Conservation (phyloP, 2,888 invertebrate genomes). For the Metallyticus violacea region DNA sequence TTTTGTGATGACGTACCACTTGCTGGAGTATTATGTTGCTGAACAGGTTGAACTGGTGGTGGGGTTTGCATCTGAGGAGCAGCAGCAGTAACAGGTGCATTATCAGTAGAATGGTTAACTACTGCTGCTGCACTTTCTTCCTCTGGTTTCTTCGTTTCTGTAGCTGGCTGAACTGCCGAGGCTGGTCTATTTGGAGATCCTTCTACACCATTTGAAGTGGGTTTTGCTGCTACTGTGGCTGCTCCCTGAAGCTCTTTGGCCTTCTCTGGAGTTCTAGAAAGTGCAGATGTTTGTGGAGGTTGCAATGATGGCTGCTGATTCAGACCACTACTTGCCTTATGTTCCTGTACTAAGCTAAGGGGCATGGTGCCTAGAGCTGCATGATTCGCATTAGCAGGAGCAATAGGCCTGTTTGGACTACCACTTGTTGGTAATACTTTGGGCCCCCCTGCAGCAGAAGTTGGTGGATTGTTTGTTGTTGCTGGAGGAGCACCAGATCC, state of each 20-base stretch:
- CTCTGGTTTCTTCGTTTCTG: slow-evolving; percentile 23
- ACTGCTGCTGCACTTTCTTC: slow-evolving; percentile 15
- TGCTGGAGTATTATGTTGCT: not conserved
- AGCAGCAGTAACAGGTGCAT: not conserved
- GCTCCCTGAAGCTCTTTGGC: slow-evolving; percentile 16
- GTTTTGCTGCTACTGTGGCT: slow-evolving; percentile 15
- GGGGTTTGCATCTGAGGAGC: not conserved
- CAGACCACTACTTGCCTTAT: slow-evolving; percentile 40
- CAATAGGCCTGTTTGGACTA: slow-evolving; percentile 44
- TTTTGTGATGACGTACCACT: not conserved
- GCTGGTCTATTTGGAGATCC: slow-evolving; percentile 20
- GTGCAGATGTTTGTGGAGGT: not conserved
- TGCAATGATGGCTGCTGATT: slow-evolving; percentile 37
- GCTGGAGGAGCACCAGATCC: slow-evolving; percentile 40
- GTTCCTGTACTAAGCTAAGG: slow-evolving; percentile 47
- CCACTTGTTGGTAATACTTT: slow-evolving; percentile 42
- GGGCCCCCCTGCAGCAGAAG: slow-evolving; percentile 40
- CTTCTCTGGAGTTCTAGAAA: slow-evolving; percentile 28
- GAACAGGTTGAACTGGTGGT: not conserved
- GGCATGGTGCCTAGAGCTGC: slow-evolving; percentile 38
- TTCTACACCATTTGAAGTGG: slow-evolving; percentile 34
- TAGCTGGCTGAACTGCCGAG: not conserved
- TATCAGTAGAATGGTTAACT: slow-evolving; percentile 25
- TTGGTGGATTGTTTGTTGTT: slow-evolving; percentile 34
- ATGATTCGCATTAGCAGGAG: slow-evolving; percentile 36